Evolutionary conservation across 2,888 invertebrate species (phyloP).

Genomic region (Dendrolimus pini): DNA sequence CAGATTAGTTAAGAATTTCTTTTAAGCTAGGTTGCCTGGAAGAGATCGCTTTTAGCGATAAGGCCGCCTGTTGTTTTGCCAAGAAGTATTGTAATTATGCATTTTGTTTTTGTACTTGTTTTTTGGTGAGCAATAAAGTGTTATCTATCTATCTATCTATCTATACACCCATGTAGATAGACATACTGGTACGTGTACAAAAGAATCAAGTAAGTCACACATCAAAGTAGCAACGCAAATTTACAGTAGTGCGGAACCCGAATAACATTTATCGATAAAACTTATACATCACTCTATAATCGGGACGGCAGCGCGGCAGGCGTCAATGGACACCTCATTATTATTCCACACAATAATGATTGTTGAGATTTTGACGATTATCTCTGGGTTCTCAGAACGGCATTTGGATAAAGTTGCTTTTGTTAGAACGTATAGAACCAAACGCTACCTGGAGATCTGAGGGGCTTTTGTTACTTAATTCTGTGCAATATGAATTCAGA

Average conservation of each 20-base stretch:
- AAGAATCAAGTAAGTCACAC: no score
- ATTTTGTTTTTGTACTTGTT: no score
- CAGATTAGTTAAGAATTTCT: no score
- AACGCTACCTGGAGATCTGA: conserved; percentile 18
- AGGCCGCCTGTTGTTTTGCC: no score
- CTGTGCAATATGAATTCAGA: not conserved
- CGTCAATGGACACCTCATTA: conserved; percentile 56
- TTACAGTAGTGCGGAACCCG: not conserved
- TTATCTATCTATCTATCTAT: no score
- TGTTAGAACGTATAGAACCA: conserved; percentile 32
- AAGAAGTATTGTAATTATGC: no score
- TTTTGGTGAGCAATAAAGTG: no score
- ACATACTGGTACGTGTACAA: no score
- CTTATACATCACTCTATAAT: not conserved
- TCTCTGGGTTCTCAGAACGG: conserved; percentile 49
- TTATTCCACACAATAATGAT: conserved; percentile 61
- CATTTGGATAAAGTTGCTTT: conserved; percentile 41
- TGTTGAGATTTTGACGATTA: conserved; percentile 48
- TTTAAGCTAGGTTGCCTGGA: no score
- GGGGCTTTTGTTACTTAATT: conserved; percentile 4
- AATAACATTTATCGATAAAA: not conserved
- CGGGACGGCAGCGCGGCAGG: conserved; percentile 17
- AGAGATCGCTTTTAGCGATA: no score
- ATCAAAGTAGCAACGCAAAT: no score
- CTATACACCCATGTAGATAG: no score